Evolutionary conservation across 2,888 invertebrate genomes (phyloP).

Genomic region (Callyntrura guangdongensis): DNA sequence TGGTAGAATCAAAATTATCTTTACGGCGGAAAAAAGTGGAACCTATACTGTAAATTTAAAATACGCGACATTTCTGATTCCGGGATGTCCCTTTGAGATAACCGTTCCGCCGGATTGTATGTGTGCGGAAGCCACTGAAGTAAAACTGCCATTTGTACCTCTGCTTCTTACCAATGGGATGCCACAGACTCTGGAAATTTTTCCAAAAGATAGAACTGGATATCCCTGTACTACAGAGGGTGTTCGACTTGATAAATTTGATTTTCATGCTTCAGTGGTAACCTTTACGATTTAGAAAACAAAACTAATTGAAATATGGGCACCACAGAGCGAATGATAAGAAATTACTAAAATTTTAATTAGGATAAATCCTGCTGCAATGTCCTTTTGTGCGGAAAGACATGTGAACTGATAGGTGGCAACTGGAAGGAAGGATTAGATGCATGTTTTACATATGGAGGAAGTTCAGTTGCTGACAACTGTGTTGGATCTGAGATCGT

Average conservation of each 20-base stretch:
- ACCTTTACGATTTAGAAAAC: background rate
- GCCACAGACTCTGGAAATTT: conserved; percentile 49
- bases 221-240: conserved; percentile 64
- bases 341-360: background rate
- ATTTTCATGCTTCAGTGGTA: conserved; percentile 72
- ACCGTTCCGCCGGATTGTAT: conserved; percentile 62
- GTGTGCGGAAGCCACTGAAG: conserved; percentile 48
- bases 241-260: conserved; percentile 65
- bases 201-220: conserved; percentile 68
- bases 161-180: conserved; percentile 56
- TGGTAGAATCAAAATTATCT: conserved; percentile 61
- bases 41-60: conserved; percentile 69
- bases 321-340: too few relatives aligned
- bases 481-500: background rate
- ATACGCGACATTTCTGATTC: too few relatives aligned
- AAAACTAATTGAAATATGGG: too few relatives aligned
- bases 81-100: conserved; percentile 72
- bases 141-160: conserved; percentile 49
- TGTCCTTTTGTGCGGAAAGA: conserved; percentile 40
- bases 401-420: conserved; percentile 41
- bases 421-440: conserved; percentile 66
- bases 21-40: conserved; percentile 63
- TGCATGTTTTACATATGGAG: conserved; percentile 54
- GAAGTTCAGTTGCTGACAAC: background rate
- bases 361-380: conserved; percentile 56